Evolutionary conservation across 2,888 invertebrate genomes (phyloP), one percentile per base, ranked within the genome.

Genomic region (Nomada hirtipes): DNA sequence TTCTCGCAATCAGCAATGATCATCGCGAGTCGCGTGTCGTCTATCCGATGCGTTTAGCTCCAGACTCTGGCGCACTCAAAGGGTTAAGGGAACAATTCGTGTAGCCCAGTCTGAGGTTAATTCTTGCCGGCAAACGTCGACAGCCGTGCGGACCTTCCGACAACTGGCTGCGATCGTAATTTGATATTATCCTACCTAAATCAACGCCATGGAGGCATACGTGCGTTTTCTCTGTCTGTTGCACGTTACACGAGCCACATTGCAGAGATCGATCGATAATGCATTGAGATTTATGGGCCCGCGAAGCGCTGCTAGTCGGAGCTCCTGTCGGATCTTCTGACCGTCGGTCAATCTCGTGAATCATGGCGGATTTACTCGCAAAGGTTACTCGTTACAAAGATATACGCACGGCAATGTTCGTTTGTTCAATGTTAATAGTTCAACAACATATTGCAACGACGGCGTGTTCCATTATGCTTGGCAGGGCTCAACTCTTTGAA

Each of bases 241-340:
- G 53, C 85, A 77, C 47, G 64, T 65, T 26, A 20, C 60, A 55
- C 65, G 59, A 50, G 50, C 61, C 64, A 72, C 79, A 65, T 70
- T 55, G 74, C 47, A 42, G 57, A 76, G 68, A 73, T 78, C 84
- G 84, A 87, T 88, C 88, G 87, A 88, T 88, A 86, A 79, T 86
- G 82, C 89, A 88, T 87, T 89, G 88, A 88, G 87, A 88, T 88
- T 88, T 88, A 88, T 88, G 82, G 89, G 82, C 77, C 84, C 86
- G 82, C 68, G 85, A 86, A 83, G 76, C 79, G 82, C 73, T 76
- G 70, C 76, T 80, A 73, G 72, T 73, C 76, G 75, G 69, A 71
- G 81, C 79, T 76, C 79, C 75, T 85, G 88, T 87, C 82, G 83
- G 85, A 86, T 87, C 88, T 88, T 81, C 75, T 76, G 86, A 77